Evolutionary conservation across 1,140 invertebrate species (phyloP).

Genomic region (Heliconius hewitsoni): DNA sequence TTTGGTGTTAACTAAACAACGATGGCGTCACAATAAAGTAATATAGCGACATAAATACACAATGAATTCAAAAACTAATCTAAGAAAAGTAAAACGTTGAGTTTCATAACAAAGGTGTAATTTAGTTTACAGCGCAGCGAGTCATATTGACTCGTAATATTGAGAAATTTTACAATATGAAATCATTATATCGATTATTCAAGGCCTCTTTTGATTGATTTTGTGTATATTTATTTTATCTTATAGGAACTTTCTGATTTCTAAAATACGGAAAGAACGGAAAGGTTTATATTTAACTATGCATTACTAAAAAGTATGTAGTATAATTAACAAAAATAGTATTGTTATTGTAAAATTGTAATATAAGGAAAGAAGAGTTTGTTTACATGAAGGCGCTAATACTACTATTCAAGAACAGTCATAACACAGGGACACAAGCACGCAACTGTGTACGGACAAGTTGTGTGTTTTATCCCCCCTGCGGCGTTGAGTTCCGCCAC

Average conservation of each 20-base stretch:
- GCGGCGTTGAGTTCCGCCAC: neutral
- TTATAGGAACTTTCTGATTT: neutral
- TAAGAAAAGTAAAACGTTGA: neutral
- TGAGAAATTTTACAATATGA: constrained; percentile 21
- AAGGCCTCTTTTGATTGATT: constrained; percentile 2
- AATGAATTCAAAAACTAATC: constrained; percentile 14
- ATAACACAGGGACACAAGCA: no score
- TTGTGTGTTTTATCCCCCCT: no score
- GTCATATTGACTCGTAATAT: constrained; percentile 27
- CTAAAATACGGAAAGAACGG: neutral
- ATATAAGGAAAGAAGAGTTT: no score
- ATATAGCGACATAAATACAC: constrained; percentile 6
- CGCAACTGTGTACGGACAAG: no score
- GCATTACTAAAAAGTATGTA: no score
- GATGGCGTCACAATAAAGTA: neutral
- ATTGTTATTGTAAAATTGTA: no score
- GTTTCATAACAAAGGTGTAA: constrained; percentile 31
- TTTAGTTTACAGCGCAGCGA: constrained; percentile 13
- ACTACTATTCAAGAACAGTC: no score
- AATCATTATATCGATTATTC: constrained; percentile 2
- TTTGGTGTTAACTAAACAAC: no score
- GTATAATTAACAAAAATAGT: no score
- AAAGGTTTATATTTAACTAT: neutral
- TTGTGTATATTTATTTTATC: neutral
- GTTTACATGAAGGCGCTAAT: no score